Evolutionary conservation across 2,113 vertebrate species (phyloP).

Genomic region (Paraplagusia blochii): DNA sequence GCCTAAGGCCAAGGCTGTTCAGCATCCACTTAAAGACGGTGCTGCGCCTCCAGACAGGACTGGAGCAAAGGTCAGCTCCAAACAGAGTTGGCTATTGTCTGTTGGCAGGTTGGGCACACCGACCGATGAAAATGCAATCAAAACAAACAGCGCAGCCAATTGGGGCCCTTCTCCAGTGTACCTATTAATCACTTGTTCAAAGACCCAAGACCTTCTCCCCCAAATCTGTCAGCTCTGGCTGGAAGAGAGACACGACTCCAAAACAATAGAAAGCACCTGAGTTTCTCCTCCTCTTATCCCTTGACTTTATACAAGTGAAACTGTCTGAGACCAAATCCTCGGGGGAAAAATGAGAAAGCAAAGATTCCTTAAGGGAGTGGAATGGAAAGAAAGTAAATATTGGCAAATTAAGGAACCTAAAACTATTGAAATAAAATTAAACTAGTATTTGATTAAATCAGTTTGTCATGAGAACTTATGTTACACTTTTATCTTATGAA

Average conservation of each 20-base stretch:
- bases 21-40: slow-evolving; percentile 74
- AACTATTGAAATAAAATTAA: slow-evolving; percentile 4
- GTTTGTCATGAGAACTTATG: no score
- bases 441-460: neutral
- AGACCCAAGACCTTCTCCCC: slow-evolving; percentile 56
- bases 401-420: neutral
- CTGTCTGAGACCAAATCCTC: slow-evolving; percentile 42
- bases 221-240: slow-evolving; percentile 63
- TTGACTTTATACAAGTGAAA: slow-evolving; percentile 50
- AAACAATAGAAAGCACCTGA: slow-evolving; percentile 69
- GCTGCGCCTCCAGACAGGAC: slow-evolving; percentile 71
- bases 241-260: slow-evolving; percentile 71
- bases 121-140: slow-evolving; percentile 80
- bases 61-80: slow-evolving; percentile 74
- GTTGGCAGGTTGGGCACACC: slow-evolving; percentile 74
- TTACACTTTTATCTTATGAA: no score
- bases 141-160: slow-evolving; percentile 77
- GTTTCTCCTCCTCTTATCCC: slow-evolving; percentile 59
- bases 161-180: slow-evolving; percentile 72
- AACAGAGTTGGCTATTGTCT: slow-evolving; percentile 76
- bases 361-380: slow-evolving; percentile 21
- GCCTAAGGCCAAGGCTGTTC: slow-evolving; percentile 74
- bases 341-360: slow-evolving; percentile 17
- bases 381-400: slow-evolving; percentile 29
- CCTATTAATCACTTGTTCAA: slow-evolving; percentile 79